A percentile compares a stretch with the other conserved stretches of the same genome.
Evolutionary conservation across 2,113 vertebrate genomes (phyloP).

Genomic region (Nothobranchius furzeri): DNA sequence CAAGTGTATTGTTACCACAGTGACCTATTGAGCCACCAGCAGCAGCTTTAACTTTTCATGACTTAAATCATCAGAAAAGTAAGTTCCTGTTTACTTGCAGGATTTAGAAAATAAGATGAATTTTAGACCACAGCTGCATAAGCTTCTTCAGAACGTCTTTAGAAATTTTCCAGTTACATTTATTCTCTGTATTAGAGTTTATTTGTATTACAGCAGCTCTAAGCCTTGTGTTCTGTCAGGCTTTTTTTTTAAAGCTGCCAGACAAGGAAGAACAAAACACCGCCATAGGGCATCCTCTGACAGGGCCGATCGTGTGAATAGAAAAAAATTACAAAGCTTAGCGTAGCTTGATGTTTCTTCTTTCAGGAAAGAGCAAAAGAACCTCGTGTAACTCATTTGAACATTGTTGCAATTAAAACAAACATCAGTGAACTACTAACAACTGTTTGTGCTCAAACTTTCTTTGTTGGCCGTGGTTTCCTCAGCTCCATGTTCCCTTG

Average conservation of each 20-base stretch:
- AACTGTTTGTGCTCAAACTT: conserved; percentile 31
- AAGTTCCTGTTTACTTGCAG: no score
- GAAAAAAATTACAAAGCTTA: conserved; percentile 62
- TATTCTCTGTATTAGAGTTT: conserved; percentile 36
- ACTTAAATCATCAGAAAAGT: no score
- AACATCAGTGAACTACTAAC: conserved; percentile 19
- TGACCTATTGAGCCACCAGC: no score
- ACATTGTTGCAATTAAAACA: conserved; percentile 23
- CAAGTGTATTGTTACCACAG: no score
- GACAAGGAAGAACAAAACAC: conserved; percentile 59
- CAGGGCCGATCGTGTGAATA: conserved; percentile 42
- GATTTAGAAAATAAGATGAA: no score
- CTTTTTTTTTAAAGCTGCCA: conserved; percentile 41
- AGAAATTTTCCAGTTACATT: conserved; percentile 57
- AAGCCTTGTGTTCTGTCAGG: conserved; percentile 48
- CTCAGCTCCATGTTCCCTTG: conserved; percentile 1
- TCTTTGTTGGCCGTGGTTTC: conserved; percentile 30
- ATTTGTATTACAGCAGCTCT: conserved; percentile 33
- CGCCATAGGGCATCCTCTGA: conserved; percentile 59
- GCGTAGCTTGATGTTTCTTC: not conserved
- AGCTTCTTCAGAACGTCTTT: no score
- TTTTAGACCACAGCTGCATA: no score
- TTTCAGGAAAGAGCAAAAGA: not conserved
- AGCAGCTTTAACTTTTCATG: no score
- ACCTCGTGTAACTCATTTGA: conserved; percentile 39